Base-by-base conservation (phyloP, 2,113 vertebrate genomes). In the Chrysemys picta region DNA sequence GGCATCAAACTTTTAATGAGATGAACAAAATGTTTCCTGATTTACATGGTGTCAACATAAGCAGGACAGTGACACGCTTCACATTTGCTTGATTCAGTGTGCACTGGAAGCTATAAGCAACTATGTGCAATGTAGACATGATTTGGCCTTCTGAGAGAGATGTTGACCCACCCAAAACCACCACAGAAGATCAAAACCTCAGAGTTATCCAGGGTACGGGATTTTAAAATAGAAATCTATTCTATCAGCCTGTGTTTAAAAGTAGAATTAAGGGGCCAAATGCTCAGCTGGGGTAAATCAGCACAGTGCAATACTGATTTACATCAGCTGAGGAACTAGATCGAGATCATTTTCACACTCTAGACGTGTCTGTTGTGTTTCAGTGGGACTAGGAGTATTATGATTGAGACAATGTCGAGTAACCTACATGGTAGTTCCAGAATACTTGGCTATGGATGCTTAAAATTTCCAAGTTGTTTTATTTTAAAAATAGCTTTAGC, bases 241-340 rank as follows among this genome's bases (percentile, higher is more conserved):
- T 38, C 10, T 24, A 12, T 10, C 69, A 75, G n/a, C 69, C 69
- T 42, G n/a, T 38, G 10, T 85, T 80, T 38, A 22, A 53, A 91
- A 65, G 49, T n/a, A n/a, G 31, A 24, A 53, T 38, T 0, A 0
- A 50, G 8, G 52, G 54, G 13, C 31, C 84, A 10, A 3, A 0
- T 91, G 38, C 14, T n/a, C 89, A 93, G 45, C 14, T 38, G 1
- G 1, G 84, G 17, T 72, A 78, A 89, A 16, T 1, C 65, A 85
- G 38, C 10, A 3, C 0, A 38, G 21, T 42, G 82, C 35, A 29
- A 24, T 5, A 12, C 10, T 75, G 10, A 21, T 42, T 42, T 75
- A 21, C 10, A 24, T 93, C 24, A 85, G 3, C n/a, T 53, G 14
- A 35, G 11, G 27, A 52, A 88, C 8, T 84, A 84, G 56, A 24